Conservation (phyloP, 2,888 invertebrate species). For the Amphipoea oculea region DNA sequence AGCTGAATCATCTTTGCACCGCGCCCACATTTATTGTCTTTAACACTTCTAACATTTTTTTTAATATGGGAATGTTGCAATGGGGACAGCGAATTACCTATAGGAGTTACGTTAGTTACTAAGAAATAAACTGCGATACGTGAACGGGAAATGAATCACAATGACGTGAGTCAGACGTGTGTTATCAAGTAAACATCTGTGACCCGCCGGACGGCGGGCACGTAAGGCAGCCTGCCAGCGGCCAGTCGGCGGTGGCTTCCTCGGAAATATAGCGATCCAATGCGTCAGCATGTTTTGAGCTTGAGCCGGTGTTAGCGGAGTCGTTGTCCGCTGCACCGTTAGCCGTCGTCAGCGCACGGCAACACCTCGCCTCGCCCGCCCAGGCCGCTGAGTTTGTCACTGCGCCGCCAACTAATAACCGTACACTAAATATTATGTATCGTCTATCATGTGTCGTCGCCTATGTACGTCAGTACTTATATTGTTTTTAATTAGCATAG, state of each 20-base stretch:
- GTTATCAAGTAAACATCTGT: constrained; percentile 83
- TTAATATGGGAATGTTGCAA: constrained; percentile 41
- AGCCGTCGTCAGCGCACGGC: constrained; percentile 72
- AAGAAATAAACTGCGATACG: constrained; percentile 77
- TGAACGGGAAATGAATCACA: constrained; percentile 83
- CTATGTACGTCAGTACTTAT: neutral
- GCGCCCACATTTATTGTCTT: constrained; percentile 20
- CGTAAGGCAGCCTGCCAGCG: constrained; percentile 77
- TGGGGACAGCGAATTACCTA: constrained; percentile 56
- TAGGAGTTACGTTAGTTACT: constrained; percentile 68
- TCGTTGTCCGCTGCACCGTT: constrained; percentile 88
- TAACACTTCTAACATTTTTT: constrained; percentile 26
- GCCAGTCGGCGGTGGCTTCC: constrained; percentile 70
- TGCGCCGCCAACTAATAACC: constrained; percentile 35
- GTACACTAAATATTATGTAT: constrained; percentile 30
- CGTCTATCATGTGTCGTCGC: neutral
- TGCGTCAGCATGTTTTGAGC: constrained; percentile 86
- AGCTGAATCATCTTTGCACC: constrained; percentile 48
- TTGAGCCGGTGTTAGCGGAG: constrained; percentile 76
- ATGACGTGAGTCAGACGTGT: constrained; percentile 79
- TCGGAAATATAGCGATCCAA: constrained; percentile 73
- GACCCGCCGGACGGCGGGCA: constrained; percentile 71
- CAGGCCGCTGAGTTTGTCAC: constrained; percentile 55
- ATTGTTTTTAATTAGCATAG: neutral
- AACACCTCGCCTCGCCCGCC: constrained; percentile 56